Base-by-base conservation (phyloP, 2,888 invertebrate species). In the Alloplasta piceator region DNA sequence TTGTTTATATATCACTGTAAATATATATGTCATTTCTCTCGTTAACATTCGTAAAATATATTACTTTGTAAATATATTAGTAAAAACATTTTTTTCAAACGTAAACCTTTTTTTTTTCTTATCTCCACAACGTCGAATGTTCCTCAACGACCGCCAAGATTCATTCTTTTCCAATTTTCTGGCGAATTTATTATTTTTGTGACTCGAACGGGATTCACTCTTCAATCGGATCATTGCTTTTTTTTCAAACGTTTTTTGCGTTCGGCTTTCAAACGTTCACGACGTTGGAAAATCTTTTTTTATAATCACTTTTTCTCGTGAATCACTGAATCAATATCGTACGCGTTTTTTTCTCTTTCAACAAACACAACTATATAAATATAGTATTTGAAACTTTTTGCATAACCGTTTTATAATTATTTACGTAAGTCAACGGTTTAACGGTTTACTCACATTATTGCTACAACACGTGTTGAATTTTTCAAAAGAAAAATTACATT, bases 21-120 rank as follows among this genome's bases (percentile, higher is more conserved):
- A 81, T 71, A 82, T 73, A 74, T 60, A 72, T 71, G 7, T 14
- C 71, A 74, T 81, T 78, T 39, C 60, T 50, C 26, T 48, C 68
- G 56, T 82, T 26, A 85, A 86, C 84, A 79, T 77, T 79, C 68
- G 80, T 86, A 85, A 82, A 86, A 79, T 85, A 67, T 84, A 60
- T 73, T 84, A 36, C 9, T 77, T 66, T 26, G 78, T 76, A 83
- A 84, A 85, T 79, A 26, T 26, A 80, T 77, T 77, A 50, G 75
- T 80, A 83, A 70, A 80, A 74, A 82, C 74, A 80, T 68, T 52
- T 46, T 74, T 48, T 75, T 61, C 26, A 46, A 60, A 64, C 75
- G 68, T 50, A 61, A 26, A 71, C 10, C 7, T 70, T 61, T 26
- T 26, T 26, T 26, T 26, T 26, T 26, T 26, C 26, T 26, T 38